Evolutionary conservation across 2,888 invertebrate genomes (phyloP).

Genomic region (Ophion ventricosus): DNA sequence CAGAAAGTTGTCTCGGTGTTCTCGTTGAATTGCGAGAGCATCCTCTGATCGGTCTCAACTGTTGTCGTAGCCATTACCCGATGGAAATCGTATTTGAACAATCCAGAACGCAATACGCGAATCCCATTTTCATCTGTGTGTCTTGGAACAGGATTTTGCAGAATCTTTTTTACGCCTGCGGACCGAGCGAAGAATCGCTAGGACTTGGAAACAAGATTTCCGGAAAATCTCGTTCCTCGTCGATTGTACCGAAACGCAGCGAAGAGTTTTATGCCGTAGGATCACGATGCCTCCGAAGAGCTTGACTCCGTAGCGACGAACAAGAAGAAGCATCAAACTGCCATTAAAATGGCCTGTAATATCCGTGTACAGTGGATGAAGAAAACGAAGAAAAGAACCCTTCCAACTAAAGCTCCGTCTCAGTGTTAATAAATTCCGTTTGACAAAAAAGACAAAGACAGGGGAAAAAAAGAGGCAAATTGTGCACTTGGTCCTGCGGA

Average conservation of each 20-base stretch:
- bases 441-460: too few species aligned
- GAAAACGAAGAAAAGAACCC: conserved; percentile 58
- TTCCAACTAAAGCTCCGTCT: conserved; percentile 12
- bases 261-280: not conserved
- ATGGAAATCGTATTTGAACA: not conserved
- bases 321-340: conserved; percentile 9
- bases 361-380: conserved; percentile 32
- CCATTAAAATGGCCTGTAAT: conserved; percentile 16
- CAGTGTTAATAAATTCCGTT: conserved; percentile 69
- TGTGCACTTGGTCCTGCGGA: conserved; percentile 1
- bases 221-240: not conserved
- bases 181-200: not conserved
- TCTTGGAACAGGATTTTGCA: not conserved
- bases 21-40: not conserved
- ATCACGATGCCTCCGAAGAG: not conserved
- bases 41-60: not conserved
- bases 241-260: not conserved
- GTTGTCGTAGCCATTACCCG: not conserved
- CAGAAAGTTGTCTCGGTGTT: not conserved
- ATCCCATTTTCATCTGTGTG: not conserved
- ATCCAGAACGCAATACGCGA: not conserved
- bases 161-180: not conserved
- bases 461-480: too few species aligned
- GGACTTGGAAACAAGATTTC: not conserved
- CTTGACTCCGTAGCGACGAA: not conserved